Evolutionary conservation across 2,888 invertebrate species (phyloP).

Genomic region (Dynastes maya): DNA sequence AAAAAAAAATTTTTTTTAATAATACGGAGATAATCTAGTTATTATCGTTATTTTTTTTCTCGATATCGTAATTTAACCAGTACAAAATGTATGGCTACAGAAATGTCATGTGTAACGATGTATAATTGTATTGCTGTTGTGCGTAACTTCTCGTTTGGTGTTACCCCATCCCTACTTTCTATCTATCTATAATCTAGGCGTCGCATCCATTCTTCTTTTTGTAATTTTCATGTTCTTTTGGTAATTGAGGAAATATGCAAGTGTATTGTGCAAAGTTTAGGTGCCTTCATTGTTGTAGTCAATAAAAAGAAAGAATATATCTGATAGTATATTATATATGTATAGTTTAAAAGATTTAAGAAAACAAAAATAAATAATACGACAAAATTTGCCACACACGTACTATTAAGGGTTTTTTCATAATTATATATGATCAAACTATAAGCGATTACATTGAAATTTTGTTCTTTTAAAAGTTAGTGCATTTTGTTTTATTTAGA

Average conservation of each 20-base stretch:
- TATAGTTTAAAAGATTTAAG: conserved; percentile 51
- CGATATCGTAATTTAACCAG: conserved; percentile 39
- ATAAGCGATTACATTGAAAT: conserved; percentile 61
- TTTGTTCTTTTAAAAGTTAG: conserved; percentile 55
- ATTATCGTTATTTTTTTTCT: conserved; percentile 29
- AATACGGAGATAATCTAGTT: neutral
- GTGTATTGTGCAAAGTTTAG: conserved; percentile 52
- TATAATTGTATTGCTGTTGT: conserved; percentile 46
- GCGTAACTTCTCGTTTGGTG: conserved; percentile 41
- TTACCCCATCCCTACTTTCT: conserved; percentile 6
- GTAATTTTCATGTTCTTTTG: conserved; percentile 25
- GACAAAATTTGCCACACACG: conserved; percentile 46
- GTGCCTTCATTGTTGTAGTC: conserved; percentile 53
- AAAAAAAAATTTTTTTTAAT: conserved; percentile 1
- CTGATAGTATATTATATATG: conserved; percentile 47
- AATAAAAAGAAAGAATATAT: conserved; percentile 47
- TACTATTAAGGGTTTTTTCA: conserved; percentile 47
- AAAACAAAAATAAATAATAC: conserved; percentile 43
- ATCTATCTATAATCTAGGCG: conserved; percentile 30
- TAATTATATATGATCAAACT: conserved; percentile 59
- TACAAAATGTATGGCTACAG: conserved; percentile 45
- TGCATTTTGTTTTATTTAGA: conserved; percentile 55
- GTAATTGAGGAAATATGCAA: conserved; percentile 48
- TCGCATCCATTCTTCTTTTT: conserved; percentile 30
- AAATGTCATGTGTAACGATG: conserved; percentile 43